These are phyloP conservation scores for Acinonyx jubatus DNA, from an alignment of 2,113 vertebrate species.

Conservation along the genomic window DNA sequence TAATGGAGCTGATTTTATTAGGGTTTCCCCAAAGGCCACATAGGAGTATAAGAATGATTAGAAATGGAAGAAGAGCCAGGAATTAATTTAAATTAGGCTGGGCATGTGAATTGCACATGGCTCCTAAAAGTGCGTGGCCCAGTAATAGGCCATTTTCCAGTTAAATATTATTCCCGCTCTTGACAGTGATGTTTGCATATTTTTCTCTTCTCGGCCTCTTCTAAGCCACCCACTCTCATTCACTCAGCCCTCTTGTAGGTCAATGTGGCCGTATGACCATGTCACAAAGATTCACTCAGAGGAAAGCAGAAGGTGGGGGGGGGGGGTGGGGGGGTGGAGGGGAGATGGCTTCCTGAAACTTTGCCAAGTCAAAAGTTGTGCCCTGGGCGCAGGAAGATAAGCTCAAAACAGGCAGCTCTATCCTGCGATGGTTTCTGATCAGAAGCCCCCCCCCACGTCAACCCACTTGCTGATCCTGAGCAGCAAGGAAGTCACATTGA, in stretches of 20 bases:
- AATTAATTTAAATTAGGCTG: constrained; percentile 44
- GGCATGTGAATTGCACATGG: constrained; percentile 11
- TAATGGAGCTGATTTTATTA: background rate
- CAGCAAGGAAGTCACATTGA: background rate
- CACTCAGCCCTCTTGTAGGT: background rate
- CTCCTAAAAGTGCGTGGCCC: background rate
- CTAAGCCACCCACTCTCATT: background rate
- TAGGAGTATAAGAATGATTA: background rate
- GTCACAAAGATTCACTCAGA: background rate
- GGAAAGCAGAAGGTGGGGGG: background rate
- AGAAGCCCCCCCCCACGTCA: background rate
- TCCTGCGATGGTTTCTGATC: background rate
- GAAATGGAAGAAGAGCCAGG: background rate
- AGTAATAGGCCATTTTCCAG: background rate
- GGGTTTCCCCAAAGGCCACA: background rate
- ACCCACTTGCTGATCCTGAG: background rate
- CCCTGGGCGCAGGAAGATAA: background rate
- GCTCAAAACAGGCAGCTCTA: background rate
- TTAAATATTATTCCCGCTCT: constrained; percentile 41
- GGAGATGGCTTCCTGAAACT: background rate
- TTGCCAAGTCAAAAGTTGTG: background rate
- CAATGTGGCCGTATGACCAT: background rate
- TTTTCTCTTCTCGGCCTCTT: background rate
- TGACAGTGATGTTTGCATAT: background rate
- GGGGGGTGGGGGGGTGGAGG: rapidly evolving